phyloP scores from a whole-genome alignment of 2,113 vertebrate genomes.

The Mobula hypostoma region DNA sequence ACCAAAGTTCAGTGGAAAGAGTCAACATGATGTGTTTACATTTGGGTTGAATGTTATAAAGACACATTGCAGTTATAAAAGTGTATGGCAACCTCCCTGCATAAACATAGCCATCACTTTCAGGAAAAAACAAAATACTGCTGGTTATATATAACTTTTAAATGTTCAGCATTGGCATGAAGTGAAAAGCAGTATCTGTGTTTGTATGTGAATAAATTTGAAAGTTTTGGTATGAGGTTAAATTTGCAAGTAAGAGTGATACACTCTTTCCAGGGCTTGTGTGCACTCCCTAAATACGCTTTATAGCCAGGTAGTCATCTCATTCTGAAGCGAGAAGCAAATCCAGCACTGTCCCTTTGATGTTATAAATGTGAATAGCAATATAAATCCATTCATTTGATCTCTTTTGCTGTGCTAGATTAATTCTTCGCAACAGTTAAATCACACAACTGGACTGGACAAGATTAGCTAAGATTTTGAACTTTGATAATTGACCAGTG shows the following conservation, averaged over 20 bases:
- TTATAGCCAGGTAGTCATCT: not conserved
- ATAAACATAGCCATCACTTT: not conserved
- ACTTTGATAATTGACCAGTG: not conserved
- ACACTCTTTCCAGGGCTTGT: not conserved
- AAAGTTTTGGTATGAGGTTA: not conserved
- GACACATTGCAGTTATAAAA: not conserved
- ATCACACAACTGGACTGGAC: not conserved
- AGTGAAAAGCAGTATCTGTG: not conserved
- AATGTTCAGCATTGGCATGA: not conserved
- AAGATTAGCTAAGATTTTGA: not conserved
- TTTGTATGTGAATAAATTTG: not conserved
- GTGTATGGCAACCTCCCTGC: not conserved
- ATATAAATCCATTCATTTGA: not conserved
- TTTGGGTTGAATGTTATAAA: conserved; percentile 7
- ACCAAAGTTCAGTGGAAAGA: conserved; percentile 8
- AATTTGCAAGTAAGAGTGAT: not conserved
- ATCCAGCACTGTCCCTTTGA: not conserved
- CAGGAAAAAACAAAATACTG: conserved; percentile 5
- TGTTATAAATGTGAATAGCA: not conserved
- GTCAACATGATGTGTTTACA: conserved; percentile 33
- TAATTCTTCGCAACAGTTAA: not conserved
- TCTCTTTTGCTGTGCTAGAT: not conserved
- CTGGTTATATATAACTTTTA: not conserved
- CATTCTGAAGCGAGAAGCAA: not conserved
- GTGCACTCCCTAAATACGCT: not conserved